Base-by-base conservation (phyloP, 2,113 vertebrate genomes). In the Tachysurus vachellii region DNA sequence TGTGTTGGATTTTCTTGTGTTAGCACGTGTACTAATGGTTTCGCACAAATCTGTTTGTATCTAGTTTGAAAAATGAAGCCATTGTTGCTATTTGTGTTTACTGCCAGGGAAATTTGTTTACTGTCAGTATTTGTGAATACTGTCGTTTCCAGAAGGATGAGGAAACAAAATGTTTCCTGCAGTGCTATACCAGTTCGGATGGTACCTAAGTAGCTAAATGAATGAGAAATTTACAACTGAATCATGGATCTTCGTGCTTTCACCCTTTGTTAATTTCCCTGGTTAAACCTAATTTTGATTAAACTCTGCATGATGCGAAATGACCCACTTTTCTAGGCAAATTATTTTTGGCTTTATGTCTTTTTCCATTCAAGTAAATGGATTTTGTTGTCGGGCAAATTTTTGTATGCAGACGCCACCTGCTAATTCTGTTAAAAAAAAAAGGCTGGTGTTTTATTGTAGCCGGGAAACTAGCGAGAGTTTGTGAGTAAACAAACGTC, bases 401-500 rank as follows among this genome's bases (percentile, higher is more conserved):
- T 6, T 77, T 77, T n/a, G 26, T 77, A 77, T 28, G n/a, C 6
- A 1, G 6, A 50, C 21, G 26, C 10, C 44, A 50, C 44, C 71
- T 77, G 47, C 23, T 77, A 6, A 53, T 53, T 77, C 53, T 77
- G 23, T 53, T 77, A n/a, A 53, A 77, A 77, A 77, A 77, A 77
- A 77, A 5, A 77, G 4, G 9, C 44, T 47, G 36, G 44, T 47
- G 10, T 23, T 47, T 47, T 23, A 26, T 47, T 10, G 26, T 47
- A 73, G 70, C 36, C 23, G 70, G 11, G 70, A 47, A 23, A 17
- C 19, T 23, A 47, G 42, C 10, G 42, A 47, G 73, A 0, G 4
- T 14, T 50, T 76, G 5, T 13, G 42, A 75, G 71, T 75, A 47
- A 73, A 73, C 7, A 44, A 19, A 44, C 6, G 0, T 21, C 13